phyloP scores from a whole-genome alignment of 2,113 vertebrate species.

The Australoheros scitulus region DNA sequence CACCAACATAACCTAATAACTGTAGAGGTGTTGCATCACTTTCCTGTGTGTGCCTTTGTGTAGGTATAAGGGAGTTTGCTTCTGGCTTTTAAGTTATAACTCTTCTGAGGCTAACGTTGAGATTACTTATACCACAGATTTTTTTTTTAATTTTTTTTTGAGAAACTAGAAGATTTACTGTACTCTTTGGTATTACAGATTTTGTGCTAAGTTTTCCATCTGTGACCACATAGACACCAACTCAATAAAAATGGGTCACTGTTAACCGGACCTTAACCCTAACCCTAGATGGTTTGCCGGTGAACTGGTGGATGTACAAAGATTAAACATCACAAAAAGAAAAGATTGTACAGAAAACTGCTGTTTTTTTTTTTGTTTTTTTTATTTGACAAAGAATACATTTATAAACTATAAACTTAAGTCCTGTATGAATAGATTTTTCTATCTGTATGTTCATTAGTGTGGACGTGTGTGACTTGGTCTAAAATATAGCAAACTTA shows the following conservation, averaged over 20 bases:
- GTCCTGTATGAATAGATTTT: neutral
- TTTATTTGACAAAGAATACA: too few species aligned
- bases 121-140: neutral
- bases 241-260: too few species aligned
- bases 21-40: constrained; percentile 1
- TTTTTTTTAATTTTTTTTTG: neutral
- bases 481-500: constrained; percentile 1
- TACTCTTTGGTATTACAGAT: neutral
- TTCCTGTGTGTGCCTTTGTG: neutral
- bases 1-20: neutral
- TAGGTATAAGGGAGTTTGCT: neutral
- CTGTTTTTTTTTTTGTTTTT: too few species aligned
- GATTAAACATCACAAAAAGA: too few species aligned
- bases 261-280: too few species aligned
- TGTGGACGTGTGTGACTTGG: neutral
- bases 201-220: neutral
- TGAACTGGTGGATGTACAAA: too few species aligned
- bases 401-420: neutral
- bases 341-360: too few species aligned
- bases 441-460: neutral
- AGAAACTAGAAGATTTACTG: neutral
- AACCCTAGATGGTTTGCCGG: too few species aligned
- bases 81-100: neutral
- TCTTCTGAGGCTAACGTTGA: neutral
- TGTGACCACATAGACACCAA: neutral